A percentile compares a stretch with the other conserved stretches of the same genome.
These are phyloP conservation scores for Scaptomyza hsui DNA, from an alignment of 1,140 invertebrate genomes.

Conservation along the genomic window DNA sequence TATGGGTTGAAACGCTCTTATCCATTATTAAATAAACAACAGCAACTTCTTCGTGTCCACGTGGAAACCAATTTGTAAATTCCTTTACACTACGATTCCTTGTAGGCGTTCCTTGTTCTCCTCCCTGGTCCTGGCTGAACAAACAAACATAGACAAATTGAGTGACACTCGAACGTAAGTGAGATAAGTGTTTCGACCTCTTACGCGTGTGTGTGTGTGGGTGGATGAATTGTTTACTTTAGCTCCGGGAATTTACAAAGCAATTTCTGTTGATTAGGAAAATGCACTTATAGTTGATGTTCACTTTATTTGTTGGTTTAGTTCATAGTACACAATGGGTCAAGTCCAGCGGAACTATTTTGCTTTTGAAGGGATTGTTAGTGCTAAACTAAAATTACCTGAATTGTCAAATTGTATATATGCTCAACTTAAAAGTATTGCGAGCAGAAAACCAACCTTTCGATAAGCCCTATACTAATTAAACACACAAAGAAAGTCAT, in stretches of 20 bases:
- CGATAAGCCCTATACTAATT: too few relatives aligned
- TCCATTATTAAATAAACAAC: slow-evolving; percentile 77
- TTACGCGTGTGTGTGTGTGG: neutral
- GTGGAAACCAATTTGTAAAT: slow-evolving; percentile 56
- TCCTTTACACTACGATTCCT: slow-evolving; percentile 9
- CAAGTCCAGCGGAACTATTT: neutral
- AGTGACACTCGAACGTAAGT: slow-evolving; percentile 66
- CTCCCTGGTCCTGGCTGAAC: slow-evolving; percentile 5
- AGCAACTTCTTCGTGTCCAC: slow-evolving; percentile 21
- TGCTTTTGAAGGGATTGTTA: neutral
- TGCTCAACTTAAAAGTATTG: too few relatives aligned
- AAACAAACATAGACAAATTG: slow-evolving; percentile 67
- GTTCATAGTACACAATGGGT: neutral
- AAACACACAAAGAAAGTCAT: too few relatives aligned
- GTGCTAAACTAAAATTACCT: neutral
- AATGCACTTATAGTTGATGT: slow-evolving; percentile 56
- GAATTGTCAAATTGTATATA: neutral
- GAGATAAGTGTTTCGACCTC: slow-evolving; percentile 46
- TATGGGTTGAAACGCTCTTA: slow-evolving; percentile 28
- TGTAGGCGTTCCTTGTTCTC: slow-evolving; percentile 15
- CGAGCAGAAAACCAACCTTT: too few relatives aligned
- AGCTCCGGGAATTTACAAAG: slow-evolving; percentile 20
- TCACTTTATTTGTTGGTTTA: neutral
- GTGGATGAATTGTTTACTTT: slow-evolving; percentile 19
- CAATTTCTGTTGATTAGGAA: slow-evolving; percentile 69